phyloP scores from a whole-genome alignment of 1,140 invertebrate species.

The Orchestia grillus region DNA sequence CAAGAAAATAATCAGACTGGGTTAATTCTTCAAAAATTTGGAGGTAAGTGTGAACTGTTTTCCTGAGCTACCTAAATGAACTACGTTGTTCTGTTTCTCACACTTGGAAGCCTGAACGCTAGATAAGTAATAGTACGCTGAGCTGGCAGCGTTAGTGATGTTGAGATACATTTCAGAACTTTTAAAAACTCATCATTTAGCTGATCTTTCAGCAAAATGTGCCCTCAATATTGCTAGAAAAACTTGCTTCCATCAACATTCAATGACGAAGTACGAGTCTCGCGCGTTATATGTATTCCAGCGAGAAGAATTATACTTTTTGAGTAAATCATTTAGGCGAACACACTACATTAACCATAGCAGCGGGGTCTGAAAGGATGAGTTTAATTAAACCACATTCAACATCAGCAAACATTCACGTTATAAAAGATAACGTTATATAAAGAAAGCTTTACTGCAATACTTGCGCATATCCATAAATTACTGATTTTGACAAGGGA shows the following conservation, averaged over 20 bases:
- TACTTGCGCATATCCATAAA: too few species aligned
- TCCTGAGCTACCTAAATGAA: background rate
- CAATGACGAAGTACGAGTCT: background rate
- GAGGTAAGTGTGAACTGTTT: background rate
- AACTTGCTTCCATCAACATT: background rate
- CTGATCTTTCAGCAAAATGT: background rate
- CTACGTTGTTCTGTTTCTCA: background rate
- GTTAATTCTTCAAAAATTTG: background rate
- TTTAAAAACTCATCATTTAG: background rate
- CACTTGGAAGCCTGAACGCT: background rate
- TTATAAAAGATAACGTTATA: too few species aligned
- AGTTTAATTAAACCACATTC: too few species aligned
- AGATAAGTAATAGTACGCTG: background rate
- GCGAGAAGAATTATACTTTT: too few species aligned
- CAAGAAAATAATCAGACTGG: background rate
- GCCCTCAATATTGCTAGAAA: background rate
- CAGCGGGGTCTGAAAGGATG: too few species aligned
- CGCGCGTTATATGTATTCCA: background rate
- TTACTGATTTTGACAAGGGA: too few species aligned
- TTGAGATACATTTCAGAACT: background rate
- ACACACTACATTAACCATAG: too few species aligned
- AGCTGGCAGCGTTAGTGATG: background rate
- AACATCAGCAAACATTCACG: too few species aligned
- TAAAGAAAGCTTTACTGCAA: too few species aligned
- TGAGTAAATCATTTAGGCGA: too few species aligned